A percentile compares a stretch with the other conserved stretches of the same genome.
phyloP scores from a whole-genome alignment of 2,113 vertebrate species.

The Candoia aspera region DNA sequence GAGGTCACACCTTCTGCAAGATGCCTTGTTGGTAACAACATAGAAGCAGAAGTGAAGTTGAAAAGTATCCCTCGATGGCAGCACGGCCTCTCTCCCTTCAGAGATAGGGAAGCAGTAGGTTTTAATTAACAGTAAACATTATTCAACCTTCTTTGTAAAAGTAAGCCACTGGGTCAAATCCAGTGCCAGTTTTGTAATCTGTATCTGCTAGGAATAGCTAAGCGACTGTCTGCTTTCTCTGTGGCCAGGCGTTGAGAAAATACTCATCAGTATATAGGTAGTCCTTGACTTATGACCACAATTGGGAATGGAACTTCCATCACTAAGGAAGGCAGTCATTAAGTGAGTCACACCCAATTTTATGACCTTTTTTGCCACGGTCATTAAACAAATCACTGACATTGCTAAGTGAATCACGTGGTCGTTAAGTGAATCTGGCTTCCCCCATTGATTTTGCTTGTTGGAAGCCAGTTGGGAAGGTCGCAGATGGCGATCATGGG shows the following conservation, averaged over 20 bases:
- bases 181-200: background rate
- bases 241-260: background rate
- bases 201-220: background rate
- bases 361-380: no score
- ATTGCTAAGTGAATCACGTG: no score
- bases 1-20: background rate
- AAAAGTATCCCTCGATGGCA: background rate
- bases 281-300: no score
- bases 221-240: background rate
- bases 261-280: background rate
- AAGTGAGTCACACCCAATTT: no score
- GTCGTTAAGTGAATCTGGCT: no score
- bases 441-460: no score
- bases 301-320: no score
- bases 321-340: no score
- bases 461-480: no score
- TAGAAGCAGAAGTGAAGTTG: accelerated
- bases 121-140: conserved; percentile 45
- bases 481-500: no score
- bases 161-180: background rate
- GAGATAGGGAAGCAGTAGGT: accelerated
- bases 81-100: background rate
- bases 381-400: no score
- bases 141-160: conserved; percentile 52
- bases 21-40: accelerated